Conservation (phyloP, 2,888 invertebrate species). For the Machimus rusticus region DNA sequence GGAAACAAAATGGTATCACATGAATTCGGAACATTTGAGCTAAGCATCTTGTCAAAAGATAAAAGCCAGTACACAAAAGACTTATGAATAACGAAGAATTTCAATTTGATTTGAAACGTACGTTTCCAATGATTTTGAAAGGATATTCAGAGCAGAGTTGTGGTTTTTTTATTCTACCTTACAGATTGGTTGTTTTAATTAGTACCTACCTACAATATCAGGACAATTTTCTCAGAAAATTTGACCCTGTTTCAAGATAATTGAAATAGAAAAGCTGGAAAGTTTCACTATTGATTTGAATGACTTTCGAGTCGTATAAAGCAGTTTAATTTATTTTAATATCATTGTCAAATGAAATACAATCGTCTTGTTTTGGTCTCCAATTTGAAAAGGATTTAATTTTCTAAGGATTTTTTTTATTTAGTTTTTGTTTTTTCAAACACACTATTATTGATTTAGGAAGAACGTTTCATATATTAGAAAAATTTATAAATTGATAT, state of each 20-base stretch:
- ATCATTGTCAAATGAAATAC: not conserved
- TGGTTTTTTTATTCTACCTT: not conserved
- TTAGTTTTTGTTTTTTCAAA: no score
- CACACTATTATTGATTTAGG: no score
- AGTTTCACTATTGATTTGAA: not conserved
- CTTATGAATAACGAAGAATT: not conserved
- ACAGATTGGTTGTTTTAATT: not conserved
- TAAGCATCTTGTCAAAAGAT: not conserved
- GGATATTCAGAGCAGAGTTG: not conserved
- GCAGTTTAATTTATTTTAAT: not conserved
- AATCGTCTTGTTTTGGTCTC: no score
- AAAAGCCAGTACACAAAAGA: not conserved
- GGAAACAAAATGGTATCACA: not conserved
- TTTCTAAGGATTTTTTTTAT: no score
- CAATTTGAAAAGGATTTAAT: no score
- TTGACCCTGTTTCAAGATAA: not conserved
- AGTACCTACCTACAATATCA: not conserved
- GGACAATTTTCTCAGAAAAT: not conserved
- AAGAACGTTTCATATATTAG: no score
- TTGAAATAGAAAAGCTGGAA: not conserved
- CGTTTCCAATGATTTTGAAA: not conserved
- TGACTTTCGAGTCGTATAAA: not conserved
- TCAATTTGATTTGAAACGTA: not conserved
- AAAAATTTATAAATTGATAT: no score
- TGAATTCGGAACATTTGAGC: not conserved